Percentiles rank a stretch among this genome's conserved stretches.
Evolutionary conservation across 1,140 invertebrate species (phyloP).

Genomic region (Psix sp.): DNA sequence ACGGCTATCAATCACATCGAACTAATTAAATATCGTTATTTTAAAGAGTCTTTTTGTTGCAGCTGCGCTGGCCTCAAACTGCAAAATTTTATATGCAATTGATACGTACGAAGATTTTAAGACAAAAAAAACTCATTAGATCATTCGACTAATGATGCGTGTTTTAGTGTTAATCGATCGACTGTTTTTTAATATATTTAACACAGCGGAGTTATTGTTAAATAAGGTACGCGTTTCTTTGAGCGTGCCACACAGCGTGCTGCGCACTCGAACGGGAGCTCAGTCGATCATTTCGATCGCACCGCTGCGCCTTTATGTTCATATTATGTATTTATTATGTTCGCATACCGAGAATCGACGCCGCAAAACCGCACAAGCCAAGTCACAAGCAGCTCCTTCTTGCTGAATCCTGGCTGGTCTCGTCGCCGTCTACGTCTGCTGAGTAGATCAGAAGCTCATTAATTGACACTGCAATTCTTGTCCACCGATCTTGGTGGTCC

Average conservation of each 20-base stretch:
- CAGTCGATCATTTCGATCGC: slow-evolving; percentile 68
- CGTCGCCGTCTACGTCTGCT: slow-evolving; percentile 47
- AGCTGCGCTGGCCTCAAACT: slow-evolving; percentile 4
- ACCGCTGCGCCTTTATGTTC: slow-evolving; percentile 74
- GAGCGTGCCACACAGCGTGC: slow-evolving; percentile 39
- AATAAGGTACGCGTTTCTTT: slow-evolving; percentile 34
- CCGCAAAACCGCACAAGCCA: slow-evolving; percentile 70
- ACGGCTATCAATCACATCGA: slow-evolving; percentile 4
- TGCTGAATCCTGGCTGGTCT: slow-evolving; percentile 54
- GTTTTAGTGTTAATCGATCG: slow-evolving; percentile 26
- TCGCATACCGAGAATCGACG: slow-evolving; percentile 69
- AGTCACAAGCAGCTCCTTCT: slow-evolving; percentile 52
- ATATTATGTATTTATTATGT: slow-evolving; percentile 77
- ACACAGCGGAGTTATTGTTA: slow-evolving; percentile 24
- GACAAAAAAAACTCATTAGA: slow-evolving; percentile 39
- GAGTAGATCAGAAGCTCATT: slow-evolving; percentile 66
- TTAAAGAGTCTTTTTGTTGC: slow-evolving; percentile 8
- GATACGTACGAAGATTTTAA: slow-evolving; percentile 17
- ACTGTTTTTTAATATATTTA: slow-evolving; percentile 10
- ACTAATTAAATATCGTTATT: slow-evolving; percentile 29
- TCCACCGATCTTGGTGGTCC: slow-evolving; percentile 71
- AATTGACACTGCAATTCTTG: slow-evolving; percentile 74
- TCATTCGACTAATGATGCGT: slow-evolving; percentile 7
- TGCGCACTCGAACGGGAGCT: slow-evolving; percentile 46
- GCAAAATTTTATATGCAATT: slow-evolving; percentile 17